Evolutionary conservation across 2,113 vertebrate species (phyloP), one percentile per base, ranked within the genome.

Genomic region (Hystrix cristata): DNA sequence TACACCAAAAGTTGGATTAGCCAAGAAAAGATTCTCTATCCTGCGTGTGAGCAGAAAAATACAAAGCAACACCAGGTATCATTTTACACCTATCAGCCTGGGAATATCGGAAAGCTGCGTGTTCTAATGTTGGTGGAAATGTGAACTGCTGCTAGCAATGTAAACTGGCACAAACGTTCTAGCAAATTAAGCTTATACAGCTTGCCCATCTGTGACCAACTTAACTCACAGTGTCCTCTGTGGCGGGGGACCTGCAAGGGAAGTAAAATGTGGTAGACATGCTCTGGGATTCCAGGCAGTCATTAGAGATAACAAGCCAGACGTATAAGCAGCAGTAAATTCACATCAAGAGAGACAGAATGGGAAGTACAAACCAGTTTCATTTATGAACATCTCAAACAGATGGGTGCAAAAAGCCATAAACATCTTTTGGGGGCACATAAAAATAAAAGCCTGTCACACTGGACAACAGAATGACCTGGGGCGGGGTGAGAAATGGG

Each of bases 1-100:
- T 65, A 85, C 55, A 86, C 34, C 64, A 72, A 91, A 78, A 83
- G 71, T 11, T 53, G 11, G 90, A 90, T 82, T 88, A 83, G 91
- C 8, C 25, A 95, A 31, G 31, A 89, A 91, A 80, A 88, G 34
- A 87, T 76, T 23, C 8, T 94, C 74, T 84, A 87, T 65, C 34
- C 71, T 90, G 21, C 0, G 91, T 38, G 53, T 76, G 51, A 79
- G 60, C 55, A 62, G 67, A 90, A 79, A 86, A 94, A 38, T 83
- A 38, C 43, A 90, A 84, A 90, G 34, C 46, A 94, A 84, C 91
- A 55, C 2, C 2, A 57, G 4, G 7, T 3, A 78, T 12, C 65
- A 69, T 67, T 96, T 87, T 38, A 79, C 0, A 67, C 27, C 23
- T 67, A 69, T 38, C 53, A 87, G 46, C 27, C 43, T 79, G 13